Evolutionary conservation across 2,797 vertebrate species (phyloP).

Genomic region (Mormyrops attenuatus): DNA sequence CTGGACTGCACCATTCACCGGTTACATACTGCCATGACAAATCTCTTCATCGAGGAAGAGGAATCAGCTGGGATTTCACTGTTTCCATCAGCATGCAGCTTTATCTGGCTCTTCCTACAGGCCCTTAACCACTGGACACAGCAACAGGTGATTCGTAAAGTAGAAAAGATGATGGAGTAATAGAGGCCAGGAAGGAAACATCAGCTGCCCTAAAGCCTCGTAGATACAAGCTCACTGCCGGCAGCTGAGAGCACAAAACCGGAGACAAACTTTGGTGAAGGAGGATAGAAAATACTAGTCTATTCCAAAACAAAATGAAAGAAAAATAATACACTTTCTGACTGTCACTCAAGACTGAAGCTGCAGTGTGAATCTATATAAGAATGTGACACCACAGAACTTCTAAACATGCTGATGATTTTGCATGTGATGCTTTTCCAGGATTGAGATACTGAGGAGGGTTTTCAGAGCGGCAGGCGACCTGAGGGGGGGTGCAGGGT

Average conservation of each 20-base stretch:
- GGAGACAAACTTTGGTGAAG: background rate
- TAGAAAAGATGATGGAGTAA: background rate
- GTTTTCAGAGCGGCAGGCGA: constrained; percentile 64
- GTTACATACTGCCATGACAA: background rate
- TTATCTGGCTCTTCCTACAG: background rate
- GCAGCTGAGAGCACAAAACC: background rate
- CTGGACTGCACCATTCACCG: background rate
- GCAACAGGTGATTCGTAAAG: background rate
- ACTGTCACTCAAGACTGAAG: background rate
- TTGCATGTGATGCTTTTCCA: background rate
- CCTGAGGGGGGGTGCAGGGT: constrained; percentile 66
- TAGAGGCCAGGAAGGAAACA: background rate
- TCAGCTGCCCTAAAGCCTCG: background rate
- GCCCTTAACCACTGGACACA: background rate
- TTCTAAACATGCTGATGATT: constrained; percentile 19
- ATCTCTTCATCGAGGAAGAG: background rate
- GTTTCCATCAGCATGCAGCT: background rate
- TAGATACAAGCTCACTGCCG: background rate
- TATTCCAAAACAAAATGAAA: background rate
- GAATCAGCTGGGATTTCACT: background rate
- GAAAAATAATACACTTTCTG: background rate
- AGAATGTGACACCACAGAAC: constrained; percentile 19
- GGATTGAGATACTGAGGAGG: background rate
- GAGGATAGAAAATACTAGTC: background rate
- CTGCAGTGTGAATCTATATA: background rate